phyloP scores from a whole-genome alignment of 2,113 vertebrate genomes.

The Centrocercus urophasianus region DNA sequence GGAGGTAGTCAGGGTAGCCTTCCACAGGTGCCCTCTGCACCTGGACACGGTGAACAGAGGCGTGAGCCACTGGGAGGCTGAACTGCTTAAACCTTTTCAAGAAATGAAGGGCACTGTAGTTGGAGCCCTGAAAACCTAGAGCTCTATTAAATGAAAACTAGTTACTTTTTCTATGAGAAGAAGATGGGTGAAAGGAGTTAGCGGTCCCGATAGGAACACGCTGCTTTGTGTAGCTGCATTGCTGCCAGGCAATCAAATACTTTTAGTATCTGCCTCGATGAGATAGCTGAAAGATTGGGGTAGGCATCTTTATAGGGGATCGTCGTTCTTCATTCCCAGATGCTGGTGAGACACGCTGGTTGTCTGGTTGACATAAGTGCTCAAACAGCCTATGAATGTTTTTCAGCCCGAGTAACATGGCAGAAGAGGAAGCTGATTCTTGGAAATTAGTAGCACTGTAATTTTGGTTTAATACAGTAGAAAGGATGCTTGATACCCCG shows the following conservation, averaged over 20 bases:
- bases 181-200: neutral
- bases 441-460: conserved; percentile 37
- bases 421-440: neutral
- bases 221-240: neutral
- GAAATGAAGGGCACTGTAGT: neutral
- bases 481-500: conserved; percentile 28
- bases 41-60: neutral
- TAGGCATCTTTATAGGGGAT: neutral
- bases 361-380: neutral
- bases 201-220: neutral
- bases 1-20: neutral
- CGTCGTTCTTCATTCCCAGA: neutral
- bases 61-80: accelerated
- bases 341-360: neutral
- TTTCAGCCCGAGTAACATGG: neutral
- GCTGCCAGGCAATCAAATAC: neutral
- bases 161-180: neutral
- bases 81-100: neutral
- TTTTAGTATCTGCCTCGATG: neutral
- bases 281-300: neutral
- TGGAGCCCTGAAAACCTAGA: neutral
- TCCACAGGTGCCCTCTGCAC: neutral
- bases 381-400: neutral
- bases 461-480: conserved; percentile 58
- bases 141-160: neutral